phyloP scores from a whole-genome alignment of 2,113 vertebrate species.

The Hassar affinis region DNA sequence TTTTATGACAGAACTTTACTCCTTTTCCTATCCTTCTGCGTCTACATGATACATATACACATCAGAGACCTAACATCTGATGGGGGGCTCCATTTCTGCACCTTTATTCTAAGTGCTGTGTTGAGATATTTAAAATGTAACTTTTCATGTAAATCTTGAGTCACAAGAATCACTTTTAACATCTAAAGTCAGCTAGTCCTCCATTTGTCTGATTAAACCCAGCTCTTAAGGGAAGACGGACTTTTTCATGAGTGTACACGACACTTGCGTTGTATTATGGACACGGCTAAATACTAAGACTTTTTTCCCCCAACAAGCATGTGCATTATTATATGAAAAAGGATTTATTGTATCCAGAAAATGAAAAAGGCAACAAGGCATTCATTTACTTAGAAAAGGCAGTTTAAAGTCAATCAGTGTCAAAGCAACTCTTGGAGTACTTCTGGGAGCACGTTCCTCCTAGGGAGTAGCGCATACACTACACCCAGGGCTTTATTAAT shows the following conservation, averaged over 20 bases:
- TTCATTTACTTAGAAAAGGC: not conserved
- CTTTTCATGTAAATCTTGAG: not conserved
- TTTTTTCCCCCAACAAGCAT: not conserved
- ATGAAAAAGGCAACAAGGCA: not conserved
- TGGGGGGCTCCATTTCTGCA: not conserved
- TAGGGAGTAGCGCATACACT: constrained; percentile 6
- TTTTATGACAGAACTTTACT: not conserved
- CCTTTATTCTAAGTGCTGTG: not conserved
- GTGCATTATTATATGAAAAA: not conserved
- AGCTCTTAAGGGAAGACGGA: not conserved
- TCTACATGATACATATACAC: constrained; percentile 9
- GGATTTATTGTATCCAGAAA: not conserved
- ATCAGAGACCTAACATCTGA: not conserved
- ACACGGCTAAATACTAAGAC: not conserved
- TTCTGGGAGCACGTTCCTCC: not conserved
- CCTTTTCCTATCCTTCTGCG: not conserved
- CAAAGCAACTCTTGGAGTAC: not conserved
- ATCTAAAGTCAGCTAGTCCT: not conserved
- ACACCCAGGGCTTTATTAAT: not conserved
- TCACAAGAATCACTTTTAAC: no score
- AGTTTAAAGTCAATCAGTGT: not conserved
- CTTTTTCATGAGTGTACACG: not conserved
- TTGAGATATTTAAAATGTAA: not conserved
- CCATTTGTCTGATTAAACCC: not conserved
- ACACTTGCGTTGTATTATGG: not conserved